Evolutionary conservation across 30 jellyfish, hydroid and myxozoan species (phyloP), one percentile per base, ranked within the genome.

Genomic region (Euphysa ruthae): DNA sequence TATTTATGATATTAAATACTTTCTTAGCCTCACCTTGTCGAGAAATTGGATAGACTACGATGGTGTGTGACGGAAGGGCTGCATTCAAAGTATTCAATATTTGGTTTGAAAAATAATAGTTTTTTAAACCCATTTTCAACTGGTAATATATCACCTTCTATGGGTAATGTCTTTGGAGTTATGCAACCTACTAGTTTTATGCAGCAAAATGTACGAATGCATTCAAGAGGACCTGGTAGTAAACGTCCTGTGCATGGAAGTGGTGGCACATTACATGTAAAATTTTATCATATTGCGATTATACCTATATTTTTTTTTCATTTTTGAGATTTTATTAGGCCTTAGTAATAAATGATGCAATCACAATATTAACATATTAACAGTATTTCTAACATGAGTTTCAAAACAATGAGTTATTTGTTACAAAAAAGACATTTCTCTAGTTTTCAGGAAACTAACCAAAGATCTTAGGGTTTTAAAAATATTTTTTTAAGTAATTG

Each of bases 1-100:
- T 4, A 43, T 20, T 66, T 2, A 4, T 7, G n/a, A 4, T 46
- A n/a, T 4, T 46, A 2, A 2, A 2, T 46, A 46, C 35, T 20
- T 57, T 26, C 1, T 64, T 65, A 88, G 97, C 93, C 94, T 2
- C 84, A 74, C 52, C 60, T 79, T 26, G 89, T 82, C 13, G 94
- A 88, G 64, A 79, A 79, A 27, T 89, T 77, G 15, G 97, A 88
- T 31, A 82, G 94, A 3, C 85, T 88, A 23, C 85, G 93, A 14
- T 88, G 97, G 97, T 74, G 93, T 74, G 71, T 88, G 2, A 88
- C 97, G 8, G 94, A 79, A 38, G 97, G 97, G 15, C 60, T 88
- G 22, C 82, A 85, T 16, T 90, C 92, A 15, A 75, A 80, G 70
- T 75, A 51, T 81, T 61, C 73, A 25, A 80, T 85, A 34, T 43